Conservation (phyloP, 2,888 invertebrate genomes). For the Lypha dubia region DNA sequence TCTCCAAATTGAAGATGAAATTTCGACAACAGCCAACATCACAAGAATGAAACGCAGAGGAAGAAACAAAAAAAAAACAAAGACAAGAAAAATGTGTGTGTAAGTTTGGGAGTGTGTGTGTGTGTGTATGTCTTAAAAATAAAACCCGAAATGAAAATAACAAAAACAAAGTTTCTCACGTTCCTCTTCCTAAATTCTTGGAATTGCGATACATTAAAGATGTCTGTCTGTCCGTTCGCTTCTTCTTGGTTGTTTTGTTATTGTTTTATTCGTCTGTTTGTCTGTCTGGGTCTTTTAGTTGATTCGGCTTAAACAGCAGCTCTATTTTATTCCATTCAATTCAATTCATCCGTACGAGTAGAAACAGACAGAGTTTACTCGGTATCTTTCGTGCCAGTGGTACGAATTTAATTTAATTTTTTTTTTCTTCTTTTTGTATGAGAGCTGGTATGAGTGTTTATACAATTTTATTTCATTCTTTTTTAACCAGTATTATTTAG, state of each 20-base stretch:
- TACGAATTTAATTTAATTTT: constrained; percentile 12
- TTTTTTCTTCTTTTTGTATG: constrained; percentile 31
- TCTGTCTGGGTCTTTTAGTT: constrained; percentile 54
- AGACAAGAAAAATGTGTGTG: too few species aligned
- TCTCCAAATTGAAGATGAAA: constrained; percentile 70
- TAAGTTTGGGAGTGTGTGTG: too few species aligned
- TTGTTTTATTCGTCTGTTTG: constrained; percentile 42
- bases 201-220: constrained; percentile 83
- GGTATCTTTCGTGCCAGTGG: constrained; percentile 46
- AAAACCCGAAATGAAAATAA: constrained; percentile 80
- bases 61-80: constrained; percentile 11
- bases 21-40: constrained; percentile 59
- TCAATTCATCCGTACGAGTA: constrained; percentile 56
- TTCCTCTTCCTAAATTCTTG: constrained; percentile 83
- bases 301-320: constrained; percentile 59
- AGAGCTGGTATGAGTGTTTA: constrained; percentile 51
- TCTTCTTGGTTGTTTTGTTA: constrained; percentile 54
- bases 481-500: constrained; percentile 67
- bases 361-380: constrained; percentile 34
- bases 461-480: constrained; percentile 53
- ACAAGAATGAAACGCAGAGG: constrained; percentile 42
- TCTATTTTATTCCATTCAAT: constrained; percentile 63
- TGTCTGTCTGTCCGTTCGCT: constrained; percentile 77
- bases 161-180: constrained; percentile 83
- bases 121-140: constrained; percentile 70